phyloP scores from a whole-genome alignment of 2,888 invertebrate genomes.

The Cantharis rufa region DNA sequence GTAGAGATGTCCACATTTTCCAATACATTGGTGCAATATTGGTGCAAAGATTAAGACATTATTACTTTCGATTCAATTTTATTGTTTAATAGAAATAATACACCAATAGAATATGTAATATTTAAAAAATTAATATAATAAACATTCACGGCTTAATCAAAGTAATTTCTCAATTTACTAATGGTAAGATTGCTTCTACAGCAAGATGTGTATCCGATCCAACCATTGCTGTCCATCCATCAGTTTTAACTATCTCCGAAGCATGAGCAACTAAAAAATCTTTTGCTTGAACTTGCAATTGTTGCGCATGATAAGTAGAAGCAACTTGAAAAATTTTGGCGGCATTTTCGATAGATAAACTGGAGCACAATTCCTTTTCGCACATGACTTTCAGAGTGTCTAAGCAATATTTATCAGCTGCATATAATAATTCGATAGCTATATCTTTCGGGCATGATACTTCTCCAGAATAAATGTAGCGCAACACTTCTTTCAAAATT shows the following conservation, averaged over 20 bases:
- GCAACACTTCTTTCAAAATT: neutral
- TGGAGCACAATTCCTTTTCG: slow-evolving; percentile 94
- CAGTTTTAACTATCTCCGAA: slow-evolving; percentile 98
- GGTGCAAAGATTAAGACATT: no score
- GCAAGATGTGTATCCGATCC: slow-evolving; percentile 96
- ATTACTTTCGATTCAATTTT: no score
- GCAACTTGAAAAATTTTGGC: slow-evolving; percentile 96
- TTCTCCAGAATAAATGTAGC: neutral
- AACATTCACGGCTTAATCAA: no score
- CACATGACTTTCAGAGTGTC: slow-evolving; percentile 99
- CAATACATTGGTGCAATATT: no score
- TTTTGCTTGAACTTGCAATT: slow-evolving; percentile 97
- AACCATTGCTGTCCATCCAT: slow-evolving; percentile 98
- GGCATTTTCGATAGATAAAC: slow-evolving; percentile 93
- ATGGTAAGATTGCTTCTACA: slow-evolving; percentile 85
- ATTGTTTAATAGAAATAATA: no score
- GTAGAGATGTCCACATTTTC: no score
- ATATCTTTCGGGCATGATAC: no score
- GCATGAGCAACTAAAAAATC: slow-evolving; percentile 98
- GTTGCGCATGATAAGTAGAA: slow-evolving; percentile 96
- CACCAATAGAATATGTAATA: no score
- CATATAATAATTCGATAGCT: slow-evolving; percentile 59
- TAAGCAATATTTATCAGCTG: slow-evolving; percentile 97
- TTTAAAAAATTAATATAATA: no score
- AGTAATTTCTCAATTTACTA: neutral